Base-by-base conservation (phyloP, 2,113 vertebrate genomes). In the Lagenorhynchus albirostris region DNA sequence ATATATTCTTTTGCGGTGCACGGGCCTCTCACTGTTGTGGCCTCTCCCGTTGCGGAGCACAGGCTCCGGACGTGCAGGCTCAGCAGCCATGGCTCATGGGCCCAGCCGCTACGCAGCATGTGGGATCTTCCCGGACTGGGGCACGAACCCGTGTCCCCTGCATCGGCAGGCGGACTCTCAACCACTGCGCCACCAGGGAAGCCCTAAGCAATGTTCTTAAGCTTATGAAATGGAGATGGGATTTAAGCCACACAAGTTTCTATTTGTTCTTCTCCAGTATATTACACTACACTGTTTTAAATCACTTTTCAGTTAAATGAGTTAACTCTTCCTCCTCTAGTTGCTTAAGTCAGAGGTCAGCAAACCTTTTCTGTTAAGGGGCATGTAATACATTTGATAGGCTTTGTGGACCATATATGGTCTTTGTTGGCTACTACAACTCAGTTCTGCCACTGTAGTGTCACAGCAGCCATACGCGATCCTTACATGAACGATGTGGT, bases 221-320 rank as follows among this genome's bases (percentile, higher is more conserved):
- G 63, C n/a, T 74, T 71, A 92, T 36, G 68, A 85, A 95, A 74
- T 21, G 4, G 60, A 89, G n/a, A 63, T 12, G 65, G 60, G 68
- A 85, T 62, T 53, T 41, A 74, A 74, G 47, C 2, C 15, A 33
- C 38, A 73, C 6, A 20, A 26, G 33, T 63, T 92, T 85, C 65
- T 85, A 33, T 29, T 68, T 25, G 29, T 58, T 91, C 23, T 73
- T 91, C 53, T 62, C 65, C 13, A 55, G 8, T 20, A 36, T 18
- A 84, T 50, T 38, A 65, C 3, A 41, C 26, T 53, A 11, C 5
- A 67, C 68, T 36, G 8, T 47, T 85, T 77, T 88, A 67, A 73
- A 23, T 38, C 21, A 55, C 47, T 83, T 83, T 84, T 79, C 38
- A 23, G 47, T 93, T 47, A 80, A 89, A 67, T 68, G 36, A 53